Evolutionary conservation across 92 coral and sea anemone species (phyloP).

Genomic region (Porites lobata): DNA sequence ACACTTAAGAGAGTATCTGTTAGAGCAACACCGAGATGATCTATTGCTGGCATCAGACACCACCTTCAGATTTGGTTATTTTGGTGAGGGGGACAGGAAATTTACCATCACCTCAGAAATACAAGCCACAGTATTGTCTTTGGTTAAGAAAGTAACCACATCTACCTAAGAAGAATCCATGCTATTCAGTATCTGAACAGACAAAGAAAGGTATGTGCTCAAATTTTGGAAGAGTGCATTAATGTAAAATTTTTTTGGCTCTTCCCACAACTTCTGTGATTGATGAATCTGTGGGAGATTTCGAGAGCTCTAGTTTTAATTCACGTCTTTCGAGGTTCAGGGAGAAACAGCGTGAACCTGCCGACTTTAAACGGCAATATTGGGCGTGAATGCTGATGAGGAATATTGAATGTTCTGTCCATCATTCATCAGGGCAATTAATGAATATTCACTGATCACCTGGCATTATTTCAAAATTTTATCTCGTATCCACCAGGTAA

Average conservation of each 20-base stretch:
- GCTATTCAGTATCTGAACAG: not conserved
- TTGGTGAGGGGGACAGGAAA: constrained; percentile 42
- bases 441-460: not conserved
- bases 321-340: not conserved
- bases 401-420: not conserved
- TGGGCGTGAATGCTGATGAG: constrained; percentile 3
- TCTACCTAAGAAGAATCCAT: not conserved
- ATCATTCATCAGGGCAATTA: not conserved
- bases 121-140: constrained; percentile 50
- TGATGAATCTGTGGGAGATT: not conserved
- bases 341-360: not conserved
- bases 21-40: constrained; percentile 30
- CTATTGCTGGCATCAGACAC: constrained; percentile 21
- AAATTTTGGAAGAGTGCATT: too few relatives aligned
- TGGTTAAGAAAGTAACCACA: constrained; percentile 39
- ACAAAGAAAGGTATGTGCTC: not conserved
- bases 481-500: too few relatives aligned
- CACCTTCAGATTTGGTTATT: constrained; percentile 37
- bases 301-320: not conserved
- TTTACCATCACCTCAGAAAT: constrained; percentile 32
- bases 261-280: not conserved
- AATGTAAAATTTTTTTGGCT: too few relatives aligned
- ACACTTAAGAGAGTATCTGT: constrained; percentile 39
- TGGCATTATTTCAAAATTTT: not conserved
- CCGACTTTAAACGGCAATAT: not conserved